phyloP scores from a whole-genome alignment of 2,113 vertebrate genomes.

The Phylloscopus whistleri region DNA sequence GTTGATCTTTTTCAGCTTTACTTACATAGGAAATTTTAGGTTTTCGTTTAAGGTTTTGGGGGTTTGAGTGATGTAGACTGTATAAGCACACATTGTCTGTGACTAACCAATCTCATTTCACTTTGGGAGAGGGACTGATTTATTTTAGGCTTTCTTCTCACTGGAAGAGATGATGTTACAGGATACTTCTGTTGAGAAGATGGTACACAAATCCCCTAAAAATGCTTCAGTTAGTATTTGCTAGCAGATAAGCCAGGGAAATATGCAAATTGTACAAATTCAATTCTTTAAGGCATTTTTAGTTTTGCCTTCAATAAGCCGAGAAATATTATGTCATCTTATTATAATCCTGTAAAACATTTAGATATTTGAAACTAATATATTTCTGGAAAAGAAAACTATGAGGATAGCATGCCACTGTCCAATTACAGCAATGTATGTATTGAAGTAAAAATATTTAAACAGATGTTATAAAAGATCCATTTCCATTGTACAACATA shows the following conservation, averaged over 20 bases:
- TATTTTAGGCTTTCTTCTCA: not conserved
- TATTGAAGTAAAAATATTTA: slow-evolving; percentile 16
- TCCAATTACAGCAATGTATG: slow-evolving; percentile 3
- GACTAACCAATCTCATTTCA: not conserved
- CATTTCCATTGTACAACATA: not conserved
- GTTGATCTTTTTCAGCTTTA: not conserved
- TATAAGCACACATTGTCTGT: not conserved
- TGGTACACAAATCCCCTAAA: not conserved
- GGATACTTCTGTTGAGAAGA: not conserved
- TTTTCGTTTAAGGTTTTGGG: not conserved
- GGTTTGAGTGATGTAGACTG: not conserved
- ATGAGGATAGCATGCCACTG: not conserved
- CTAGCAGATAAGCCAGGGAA: not conserved
- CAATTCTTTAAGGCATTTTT: not conserved
- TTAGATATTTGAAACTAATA: not conserved
- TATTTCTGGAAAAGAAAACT: not conserved
- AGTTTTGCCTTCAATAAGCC: not conserved
- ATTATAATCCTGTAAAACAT: not conserved
- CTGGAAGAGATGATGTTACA: not conserved
- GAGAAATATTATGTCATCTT: not conserved
- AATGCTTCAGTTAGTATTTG: not conserved
- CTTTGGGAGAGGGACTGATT: not conserved
- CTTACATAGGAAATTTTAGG: not conserved
- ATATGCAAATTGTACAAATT: not conserved
- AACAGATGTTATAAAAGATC: slow-evolving; percentile 16